Conservation (phyloP, 2,113 vertebrate species). For the Hydrochoerus hydrochaeris region DNA sequence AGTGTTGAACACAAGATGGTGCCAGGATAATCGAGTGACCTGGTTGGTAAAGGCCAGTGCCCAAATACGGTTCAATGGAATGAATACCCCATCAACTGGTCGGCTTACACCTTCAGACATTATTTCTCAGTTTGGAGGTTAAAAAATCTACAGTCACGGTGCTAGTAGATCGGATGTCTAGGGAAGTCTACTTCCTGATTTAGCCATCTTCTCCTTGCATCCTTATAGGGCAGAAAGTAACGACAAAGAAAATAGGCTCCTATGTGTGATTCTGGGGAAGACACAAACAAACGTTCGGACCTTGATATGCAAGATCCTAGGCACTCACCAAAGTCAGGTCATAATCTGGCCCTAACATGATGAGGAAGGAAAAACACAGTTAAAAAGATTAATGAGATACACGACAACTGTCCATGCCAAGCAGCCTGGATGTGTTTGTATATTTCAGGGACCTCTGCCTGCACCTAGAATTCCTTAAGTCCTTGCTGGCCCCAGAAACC, state of each 20-base stretch:
- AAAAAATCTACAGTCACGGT: background rate
- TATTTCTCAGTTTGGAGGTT: background rate
- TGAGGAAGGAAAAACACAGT: slow-evolving; percentile 7
- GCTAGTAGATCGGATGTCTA: background rate
- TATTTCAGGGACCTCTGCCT: background rate
- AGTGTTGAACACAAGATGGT: background rate
- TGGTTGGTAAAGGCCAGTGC: background rate
- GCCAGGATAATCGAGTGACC: background rate
- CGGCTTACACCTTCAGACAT: background rate
- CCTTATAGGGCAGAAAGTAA: background rate
- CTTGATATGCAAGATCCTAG: background rate
- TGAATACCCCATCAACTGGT: background rate
- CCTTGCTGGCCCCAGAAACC: background rate
- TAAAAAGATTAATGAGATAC: background rate
- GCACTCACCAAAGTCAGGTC: background rate
- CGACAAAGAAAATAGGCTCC: background rate
- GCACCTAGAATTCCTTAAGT: background rate
- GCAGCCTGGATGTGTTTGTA: background rate
- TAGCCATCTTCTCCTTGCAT: background rate
- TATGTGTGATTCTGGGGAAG: background rate
- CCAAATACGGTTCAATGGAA: background rate
- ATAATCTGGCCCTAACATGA: background rate
- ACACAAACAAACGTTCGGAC: background rate
- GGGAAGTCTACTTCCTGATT: background rate
- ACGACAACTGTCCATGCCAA: background rate